Conservation (phyloP, 2,797 vertebrate genomes). For the Gila robusta region DNA sequence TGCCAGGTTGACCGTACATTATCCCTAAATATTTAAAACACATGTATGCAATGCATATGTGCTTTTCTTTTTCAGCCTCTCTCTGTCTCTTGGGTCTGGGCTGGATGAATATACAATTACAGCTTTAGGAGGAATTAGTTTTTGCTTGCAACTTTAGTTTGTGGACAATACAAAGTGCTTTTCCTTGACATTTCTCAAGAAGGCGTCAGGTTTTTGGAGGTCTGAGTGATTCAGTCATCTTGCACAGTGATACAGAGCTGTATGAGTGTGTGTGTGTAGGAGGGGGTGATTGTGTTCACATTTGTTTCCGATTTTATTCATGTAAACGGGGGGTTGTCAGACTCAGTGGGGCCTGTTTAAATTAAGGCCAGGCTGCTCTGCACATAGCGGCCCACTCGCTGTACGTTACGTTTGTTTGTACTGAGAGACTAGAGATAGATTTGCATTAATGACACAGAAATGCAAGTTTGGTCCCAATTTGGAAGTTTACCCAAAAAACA, state of each 20-base stretch:
- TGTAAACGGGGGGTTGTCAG: conserved; percentile 72
- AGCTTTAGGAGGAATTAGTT: background rate
- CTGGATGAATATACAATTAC: background rate
- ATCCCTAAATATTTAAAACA: background rate
- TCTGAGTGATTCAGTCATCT: background rate
- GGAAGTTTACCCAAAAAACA: background rate
- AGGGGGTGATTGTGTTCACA: conserved; percentile 66
- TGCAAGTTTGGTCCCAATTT: conserved; percentile 6
- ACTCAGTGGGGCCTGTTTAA: conserved; percentile 75
- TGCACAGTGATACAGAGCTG: background rate
- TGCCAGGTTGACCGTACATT: background rate
- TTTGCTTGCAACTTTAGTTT: conserved; percentile 4
- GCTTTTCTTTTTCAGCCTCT: background rate
- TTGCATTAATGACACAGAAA: conserved; percentile 2
- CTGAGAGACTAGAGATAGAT: background rate
- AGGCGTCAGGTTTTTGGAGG: background rate
- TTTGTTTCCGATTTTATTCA: conserved; percentile 75
- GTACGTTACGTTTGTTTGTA: background rate
- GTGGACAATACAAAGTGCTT: background rate
- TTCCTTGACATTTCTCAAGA: conserved; percentile 8
- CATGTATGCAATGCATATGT: background rate
- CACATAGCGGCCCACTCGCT: conserved; percentile 4
- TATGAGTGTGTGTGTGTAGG: conserved; percentile 30
- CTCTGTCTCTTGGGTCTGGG: background rate
- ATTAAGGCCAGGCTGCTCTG: conserved; percentile 67